Conservation (phyloP, 2,888 invertebrate species). For the Idaea straminata region DNA sequence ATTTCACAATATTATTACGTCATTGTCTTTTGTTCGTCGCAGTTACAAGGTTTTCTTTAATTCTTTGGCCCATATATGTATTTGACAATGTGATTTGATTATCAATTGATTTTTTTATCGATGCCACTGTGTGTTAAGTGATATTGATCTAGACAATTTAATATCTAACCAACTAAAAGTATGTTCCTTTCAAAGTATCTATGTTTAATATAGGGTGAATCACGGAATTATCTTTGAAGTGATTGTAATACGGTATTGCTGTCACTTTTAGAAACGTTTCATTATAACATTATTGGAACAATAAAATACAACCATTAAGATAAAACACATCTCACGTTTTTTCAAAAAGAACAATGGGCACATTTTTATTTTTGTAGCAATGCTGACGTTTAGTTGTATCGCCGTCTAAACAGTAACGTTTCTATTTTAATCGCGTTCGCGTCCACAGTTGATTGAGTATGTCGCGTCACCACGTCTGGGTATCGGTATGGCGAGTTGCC, state of each 20-base stretch:
- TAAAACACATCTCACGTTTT: not conserved
- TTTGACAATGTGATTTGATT: not conserved
- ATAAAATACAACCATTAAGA: not conserved
- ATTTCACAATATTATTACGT: constrained; percentile 52
- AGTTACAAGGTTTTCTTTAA: not conserved
- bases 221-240: not conserved
- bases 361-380: not conserved
- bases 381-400: constrained; percentile 7
- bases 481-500: not conserved
- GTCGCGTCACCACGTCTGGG: constrained; percentile 69
- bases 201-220: not conserved
- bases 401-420: constrained; percentile 29
- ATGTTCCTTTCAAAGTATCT: not conserved
- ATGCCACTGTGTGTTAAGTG: not conserved
- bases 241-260: not conserved
- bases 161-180: not conserved
- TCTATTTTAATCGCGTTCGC: constrained; percentile 42
- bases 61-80: not conserved
- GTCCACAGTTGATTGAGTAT: constrained; percentile 43
- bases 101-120: constrained; percentile 1
- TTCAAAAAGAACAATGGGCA: not conserved
- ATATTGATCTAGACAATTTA: not conserved
- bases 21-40: constrained; percentile 33
- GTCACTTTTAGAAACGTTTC: not conserved
- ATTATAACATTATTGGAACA: not conserved